These are phyloP conservation scores for Xenopus tropicalis DNA, from an alignment of 2,113 vertebrate genomes.

Conservation along the genomic window UCB_Xtro_10.0 CM004443.2:83466501-83467000, in stretches of 20 bases:
- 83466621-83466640: slow-evolving; percentile 38
- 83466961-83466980: no score
- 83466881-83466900: neutral
- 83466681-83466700: slow-evolving; percentile 66
- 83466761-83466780: slow-evolving; percentile 80
- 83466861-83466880: slow-evolving; percentile 52
- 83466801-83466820: slow-evolving; percentile 72
- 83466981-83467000: no score
- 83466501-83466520: slow-evolving; percentile 36
- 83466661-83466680: slow-evolving; percentile 66
- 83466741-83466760: slow-evolving; percentile 70
- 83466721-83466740: slow-evolving; percentile 76
- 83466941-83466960: no score
- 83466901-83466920: neutral
- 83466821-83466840: slow-evolving; percentile 63
- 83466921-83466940: neutral
- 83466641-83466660: slow-evolving; percentile 66
- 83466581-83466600: slow-evolving; percentile 55
- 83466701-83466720: slow-evolving; percentile 68
- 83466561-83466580: slow-evolving; percentile 48
- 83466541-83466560: slow-evolving; percentile 44
- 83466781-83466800: slow-evolving; percentile 74
- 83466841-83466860: slow-evolving; percentile 70
- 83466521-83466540: slow-evolving; percentile 46
- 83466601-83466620: slow-evolving; percentile 45